Percentiles rank a stretch among this genome's conserved stretches.
Evolutionary conservation across 2,113 vertebrate genomes (phyloP).

Genomic region (Dermatemys mawii): DNA sequence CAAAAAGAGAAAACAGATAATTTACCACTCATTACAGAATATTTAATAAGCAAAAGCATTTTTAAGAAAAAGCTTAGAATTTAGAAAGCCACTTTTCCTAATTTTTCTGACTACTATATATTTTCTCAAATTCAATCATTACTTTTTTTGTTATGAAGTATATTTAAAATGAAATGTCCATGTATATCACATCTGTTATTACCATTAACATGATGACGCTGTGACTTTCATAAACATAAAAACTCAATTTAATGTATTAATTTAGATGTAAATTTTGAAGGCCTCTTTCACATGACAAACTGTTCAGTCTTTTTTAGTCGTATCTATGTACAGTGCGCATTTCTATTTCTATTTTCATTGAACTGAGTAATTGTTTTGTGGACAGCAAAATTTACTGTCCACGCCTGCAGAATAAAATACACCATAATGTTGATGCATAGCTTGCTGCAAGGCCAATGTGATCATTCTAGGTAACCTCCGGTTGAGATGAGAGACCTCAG

Average conservation of each 20-base stretch:
- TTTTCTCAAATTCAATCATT: conserved; percentile 28
- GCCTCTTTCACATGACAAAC: conserved; percentile 3
- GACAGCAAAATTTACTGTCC: conserved; percentile 66
- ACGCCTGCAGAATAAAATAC: conserved; percentile 60
- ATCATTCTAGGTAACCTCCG: conserved; percentile 74
- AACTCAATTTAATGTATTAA: conserved; percentile 21
- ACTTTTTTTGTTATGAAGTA: conserved; percentile 22
- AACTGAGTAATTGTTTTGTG: conserved; percentile 69
- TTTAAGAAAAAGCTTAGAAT: conserved; percentile 61
- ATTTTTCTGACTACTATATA: not conserved
- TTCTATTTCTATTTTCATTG: conserved; percentile 70
- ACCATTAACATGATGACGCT: conserved; percentile 18
- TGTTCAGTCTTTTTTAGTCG: conserved; percentile 16
- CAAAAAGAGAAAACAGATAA: conserved; percentile 49
- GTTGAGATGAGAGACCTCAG: conserved; percentile 69
- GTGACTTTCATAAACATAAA: conserved; percentile 41
- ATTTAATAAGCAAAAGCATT: conserved; percentile 46
- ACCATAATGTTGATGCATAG: conserved; percentile 51
- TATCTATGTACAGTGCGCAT: not conserved
- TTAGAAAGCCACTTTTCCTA: conserved; percentile 44
- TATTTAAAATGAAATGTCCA: conserved; percentile 1
- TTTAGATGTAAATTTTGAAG: conserved; percentile 11
- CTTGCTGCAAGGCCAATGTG: conserved; percentile 64
- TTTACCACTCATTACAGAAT: conserved; percentile 64
- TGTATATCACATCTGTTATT: not conserved